Evolutionary conservation across 2,797 vertebrate species (phyloP).

Genomic region (Coluber constrictor): DNA sequence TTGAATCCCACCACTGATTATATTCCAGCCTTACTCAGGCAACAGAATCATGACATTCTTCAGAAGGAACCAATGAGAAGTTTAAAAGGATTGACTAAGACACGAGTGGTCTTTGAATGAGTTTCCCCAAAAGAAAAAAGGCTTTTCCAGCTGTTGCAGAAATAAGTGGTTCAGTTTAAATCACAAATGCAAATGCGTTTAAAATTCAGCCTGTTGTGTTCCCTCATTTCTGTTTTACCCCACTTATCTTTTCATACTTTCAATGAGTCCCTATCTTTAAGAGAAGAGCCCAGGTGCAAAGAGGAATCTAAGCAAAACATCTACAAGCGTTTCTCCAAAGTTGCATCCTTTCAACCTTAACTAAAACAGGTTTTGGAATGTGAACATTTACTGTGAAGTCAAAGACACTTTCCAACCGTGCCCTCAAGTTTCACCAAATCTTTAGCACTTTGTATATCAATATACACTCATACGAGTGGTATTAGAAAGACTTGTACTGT

Average conservation of each 20-base stretch:
- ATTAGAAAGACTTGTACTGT: background rate
- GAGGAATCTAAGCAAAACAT: background rate
- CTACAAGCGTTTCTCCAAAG: background rate
- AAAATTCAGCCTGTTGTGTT: background rate
- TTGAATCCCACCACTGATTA: no score
- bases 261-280: background rate
- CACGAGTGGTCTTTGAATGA: background rate
- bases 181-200: background rate
- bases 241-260: background rate
- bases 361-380: background rate
- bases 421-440: background rate
- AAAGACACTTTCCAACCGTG: background rate
- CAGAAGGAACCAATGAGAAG: background rate
- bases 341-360: background rate
- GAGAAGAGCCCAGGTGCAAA: no score
- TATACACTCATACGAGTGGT: background rate
- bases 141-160: background rate
- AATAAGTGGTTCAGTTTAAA: background rate
- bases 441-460: background rate
- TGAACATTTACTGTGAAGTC: background rate
- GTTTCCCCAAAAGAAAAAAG: background rate
- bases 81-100: background rate
- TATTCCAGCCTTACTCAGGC: background rate
- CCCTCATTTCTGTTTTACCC: background rate
- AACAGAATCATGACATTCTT: background rate